Conservation (phyloP, 1,140 invertebrate species). For the Macrosteles quadrilineatus region DNA sequence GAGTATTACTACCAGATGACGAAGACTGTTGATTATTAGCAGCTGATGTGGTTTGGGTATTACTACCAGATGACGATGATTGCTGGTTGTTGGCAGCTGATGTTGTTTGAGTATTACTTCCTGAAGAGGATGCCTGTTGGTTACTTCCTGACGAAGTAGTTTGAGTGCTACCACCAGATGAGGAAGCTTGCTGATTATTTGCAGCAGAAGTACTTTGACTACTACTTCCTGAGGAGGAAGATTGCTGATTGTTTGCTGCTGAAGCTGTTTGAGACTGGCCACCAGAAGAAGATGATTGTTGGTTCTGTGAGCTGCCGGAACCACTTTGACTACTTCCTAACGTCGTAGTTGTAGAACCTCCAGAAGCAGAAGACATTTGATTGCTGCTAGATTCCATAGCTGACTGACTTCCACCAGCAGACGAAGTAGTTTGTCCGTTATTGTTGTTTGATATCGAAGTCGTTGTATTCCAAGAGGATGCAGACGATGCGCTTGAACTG, state of each 20-base stretch:
- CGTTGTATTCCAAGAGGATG: conserved; percentile 33
- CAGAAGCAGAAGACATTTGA: conserved; percentile 32
- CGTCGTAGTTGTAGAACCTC: conserved; percentile 29
- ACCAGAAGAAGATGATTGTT: conserved; percentile 31
- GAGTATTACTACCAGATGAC: conserved; percentile 22
- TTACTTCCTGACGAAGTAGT: conserved; percentile 30
- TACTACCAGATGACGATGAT: conserved; percentile 30
- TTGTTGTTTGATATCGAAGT: conserved; percentile 2
- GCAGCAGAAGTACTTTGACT: conserved; percentile 32
- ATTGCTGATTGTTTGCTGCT: conserved; percentile 35
- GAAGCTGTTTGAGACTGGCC: conserved; percentile 33
- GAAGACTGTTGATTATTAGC: conserved; percentile 25
- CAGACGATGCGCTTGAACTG: conserved; percentile 32
- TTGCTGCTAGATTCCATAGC: conserved; percentile 19
- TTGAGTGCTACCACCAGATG: conserved; percentile 27
- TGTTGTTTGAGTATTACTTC: conserved; percentile 34
- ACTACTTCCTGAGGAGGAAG: conserved; percentile 34
- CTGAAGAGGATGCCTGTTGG: conserved; percentile 38
- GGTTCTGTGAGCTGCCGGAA: conserved; percentile 17
- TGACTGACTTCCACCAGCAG: conserved; percentile 4
- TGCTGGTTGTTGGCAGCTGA: conserved; percentile 18
- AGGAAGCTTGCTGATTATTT: conserved; percentile 34
- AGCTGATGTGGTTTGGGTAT: conserved; percentile 32
- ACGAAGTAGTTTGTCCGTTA: conserved; percentile 1
- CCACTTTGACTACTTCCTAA: conserved; percentile 28